phyloP scores from a whole-genome alignment of 35 echinoderm and acorn worm species.

The Holothuria glaberrima region DNA sequence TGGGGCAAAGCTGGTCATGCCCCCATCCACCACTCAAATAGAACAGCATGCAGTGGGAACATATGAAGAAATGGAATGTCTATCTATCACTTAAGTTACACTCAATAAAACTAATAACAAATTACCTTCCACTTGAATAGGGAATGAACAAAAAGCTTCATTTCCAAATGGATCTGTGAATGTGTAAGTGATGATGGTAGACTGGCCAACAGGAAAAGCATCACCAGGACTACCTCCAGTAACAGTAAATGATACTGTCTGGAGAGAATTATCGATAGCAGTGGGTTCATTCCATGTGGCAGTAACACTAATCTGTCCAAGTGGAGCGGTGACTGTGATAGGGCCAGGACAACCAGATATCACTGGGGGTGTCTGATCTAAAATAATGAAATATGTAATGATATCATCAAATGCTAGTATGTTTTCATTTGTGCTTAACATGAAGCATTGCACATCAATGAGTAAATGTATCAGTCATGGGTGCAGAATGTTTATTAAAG shows the following conservation, averaged over 20 bases:
- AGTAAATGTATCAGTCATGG: no score
- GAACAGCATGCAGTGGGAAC: no score
- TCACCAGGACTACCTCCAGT: neutral
- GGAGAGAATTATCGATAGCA: slow-evolving; percentile 57
- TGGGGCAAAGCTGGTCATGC: no score
- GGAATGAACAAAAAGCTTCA: neutral
- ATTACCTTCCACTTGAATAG: slow-evolving; percentile 1
- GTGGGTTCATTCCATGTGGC: slow-evolving; percentile 65
- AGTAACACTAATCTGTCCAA: neutral
- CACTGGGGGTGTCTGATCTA: slow-evolving; percentile 44
- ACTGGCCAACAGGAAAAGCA: neutral
- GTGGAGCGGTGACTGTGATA: neutral
- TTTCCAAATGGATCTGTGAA: slow-evolving; percentile 10
- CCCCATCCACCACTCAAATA: no score
- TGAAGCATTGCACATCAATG: no score
- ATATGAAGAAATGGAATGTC: no score
- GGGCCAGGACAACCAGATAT: slow-evolving; percentile 53
- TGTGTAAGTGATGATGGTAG: neutral
- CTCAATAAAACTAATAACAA: no score
- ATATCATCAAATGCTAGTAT: no score
- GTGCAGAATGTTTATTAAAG: no score
- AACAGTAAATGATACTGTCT: neutral
- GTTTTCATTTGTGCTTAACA: no score
- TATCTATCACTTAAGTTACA: no score
- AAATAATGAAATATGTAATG: neutral